phyloP scores from a whole-genome alignment of 2,888 invertebrate species.

The Cheilosia variabilis region DNA sequence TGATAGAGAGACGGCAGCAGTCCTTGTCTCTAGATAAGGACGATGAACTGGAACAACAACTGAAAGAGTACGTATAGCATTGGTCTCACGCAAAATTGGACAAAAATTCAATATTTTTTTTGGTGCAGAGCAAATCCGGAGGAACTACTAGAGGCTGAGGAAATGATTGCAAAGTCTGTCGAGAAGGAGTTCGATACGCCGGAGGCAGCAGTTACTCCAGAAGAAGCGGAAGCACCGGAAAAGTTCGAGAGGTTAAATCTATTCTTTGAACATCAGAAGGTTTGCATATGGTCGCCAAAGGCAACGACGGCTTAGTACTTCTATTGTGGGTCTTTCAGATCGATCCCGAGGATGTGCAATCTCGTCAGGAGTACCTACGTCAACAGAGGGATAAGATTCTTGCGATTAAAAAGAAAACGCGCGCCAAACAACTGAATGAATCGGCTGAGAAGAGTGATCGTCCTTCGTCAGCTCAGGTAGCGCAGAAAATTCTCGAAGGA shows the following conservation, averaged over 20 bases:
- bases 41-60: constrained; percentile 79
- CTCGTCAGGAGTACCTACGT: constrained; percentile 93
- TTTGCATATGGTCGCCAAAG: constrained; percentile 12
- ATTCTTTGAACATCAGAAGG: constrained; percentile 81
- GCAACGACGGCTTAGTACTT: background rate
- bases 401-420: constrained; percentile 93
- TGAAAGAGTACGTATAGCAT: constrained; percentile 52
- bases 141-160: constrained; percentile 78
- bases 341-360: constrained; percentile 87
- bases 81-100: constrained; percentile 10
- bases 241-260: constrained; percentile 83
- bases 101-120: background rate
- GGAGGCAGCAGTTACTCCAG: constrained; percentile 80
- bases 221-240: constrained; percentile 79
- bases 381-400: constrained; percentile 96
- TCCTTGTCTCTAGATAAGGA: constrained; percentile 77
- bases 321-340: constrained; percentile 80
- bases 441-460: constrained; percentile 81
- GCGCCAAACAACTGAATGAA: constrained; percentile 90
- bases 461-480: constrained; percentile 91
- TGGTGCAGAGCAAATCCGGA: constrained; percentile 21
- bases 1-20: constrained; percentile 90
- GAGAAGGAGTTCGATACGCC: constrained; percentile 80
- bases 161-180: constrained; percentile 80
- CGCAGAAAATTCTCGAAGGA: constrained; percentile 87